phyloP scores from a whole-genome alignment of 2,888 invertebrate species.

The Lapara coniferarum region DNA sequence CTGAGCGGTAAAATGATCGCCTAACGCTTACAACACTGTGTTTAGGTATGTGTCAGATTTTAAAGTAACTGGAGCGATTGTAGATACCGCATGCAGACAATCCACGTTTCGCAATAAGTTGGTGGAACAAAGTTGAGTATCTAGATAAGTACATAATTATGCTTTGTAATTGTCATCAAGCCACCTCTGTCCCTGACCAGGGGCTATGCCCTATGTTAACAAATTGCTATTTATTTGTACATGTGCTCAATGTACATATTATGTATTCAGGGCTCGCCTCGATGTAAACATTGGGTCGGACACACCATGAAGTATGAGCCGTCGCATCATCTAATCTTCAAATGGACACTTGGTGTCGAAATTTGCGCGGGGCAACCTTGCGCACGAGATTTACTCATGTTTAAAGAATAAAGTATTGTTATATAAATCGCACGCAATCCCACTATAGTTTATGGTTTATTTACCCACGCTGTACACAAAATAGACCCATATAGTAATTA shows the following conservation, averaged over 20 bases:
- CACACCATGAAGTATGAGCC: too few species aligned
- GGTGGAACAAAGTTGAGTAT: slow-evolving; percentile 1
- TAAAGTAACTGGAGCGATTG: slow-evolving; percentile 29
- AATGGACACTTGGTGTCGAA: slow-evolving; percentile 10
- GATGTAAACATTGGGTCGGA: background rate
- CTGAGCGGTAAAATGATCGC: slow-evolving; percentile 52
- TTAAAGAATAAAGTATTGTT: slow-evolving; percentile 10
- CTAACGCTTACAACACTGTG: slow-evolving; percentile 47
- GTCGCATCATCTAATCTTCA: slow-evolving; percentile 18
- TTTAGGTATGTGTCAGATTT: slow-evolving; percentile 44
- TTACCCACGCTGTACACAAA: slow-evolving; percentile 4
- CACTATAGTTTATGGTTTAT: background rate
- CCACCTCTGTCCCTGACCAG: slow-evolving; percentile 36
- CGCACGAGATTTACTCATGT: slow-evolving; percentile 12
- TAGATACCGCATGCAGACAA: slow-evolving; percentile 18
- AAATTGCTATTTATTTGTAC: slow-evolving; percentile 37
- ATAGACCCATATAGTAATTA: too few species aligned
- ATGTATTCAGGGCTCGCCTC: slow-evolving; percentile 48
- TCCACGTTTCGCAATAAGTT: slow-evolving; percentile 10
- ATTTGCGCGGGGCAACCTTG: slow-evolving; percentile 13
- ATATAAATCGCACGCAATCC: slow-evolving; percentile 6
- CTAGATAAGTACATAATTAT: slow-evolving; percentile 3
- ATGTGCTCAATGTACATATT: slow-evolving; percentile 14
- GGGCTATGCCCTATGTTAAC: slow-evolving; percentile 26
- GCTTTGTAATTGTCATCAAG: slow-evolving; percentile 13